phyloP scores from a whole-genome alignment of 2,797 vertebrate genomes.

The Arctocebus calabarensis region DNA sequence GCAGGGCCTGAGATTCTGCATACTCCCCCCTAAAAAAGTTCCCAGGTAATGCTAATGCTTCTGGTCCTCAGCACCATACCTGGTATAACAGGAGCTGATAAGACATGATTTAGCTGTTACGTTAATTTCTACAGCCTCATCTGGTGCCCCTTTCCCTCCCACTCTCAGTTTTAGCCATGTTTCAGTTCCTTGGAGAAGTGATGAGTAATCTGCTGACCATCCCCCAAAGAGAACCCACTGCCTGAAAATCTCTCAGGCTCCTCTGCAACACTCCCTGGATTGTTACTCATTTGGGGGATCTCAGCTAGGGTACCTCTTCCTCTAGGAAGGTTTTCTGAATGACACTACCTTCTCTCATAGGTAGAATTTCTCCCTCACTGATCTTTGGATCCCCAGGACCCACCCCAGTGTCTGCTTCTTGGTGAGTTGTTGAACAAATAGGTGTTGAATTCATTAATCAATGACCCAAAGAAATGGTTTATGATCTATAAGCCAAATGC shows the following conservation, averaged over 20 bases:
- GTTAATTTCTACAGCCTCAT: background rate
- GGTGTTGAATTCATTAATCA: background rate
- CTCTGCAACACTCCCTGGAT: background rate
- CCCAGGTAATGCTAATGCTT: background rate
- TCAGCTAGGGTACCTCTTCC: background rate
- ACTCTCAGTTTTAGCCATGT: background rate
- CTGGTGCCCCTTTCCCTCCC: background rate
- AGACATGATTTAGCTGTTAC: background rate
- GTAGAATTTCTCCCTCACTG: background rate
- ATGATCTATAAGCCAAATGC: background rate
- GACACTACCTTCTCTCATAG: background rate
- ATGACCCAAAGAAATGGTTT: background rate
- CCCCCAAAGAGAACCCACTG: background rate
- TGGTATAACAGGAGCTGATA: background rate
- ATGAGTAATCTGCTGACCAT: background rate
- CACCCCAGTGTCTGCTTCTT: background rate
- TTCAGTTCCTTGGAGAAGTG: conserved; percentile 19
- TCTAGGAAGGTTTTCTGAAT: conserved; percentile 16
- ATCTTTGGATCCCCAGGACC: background rate
- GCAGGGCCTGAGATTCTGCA: background rate
- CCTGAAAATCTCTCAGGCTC: background rate
- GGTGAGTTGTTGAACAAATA: conserved; percentile 26
- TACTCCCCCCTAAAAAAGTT: background rate
- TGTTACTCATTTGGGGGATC: background rate
- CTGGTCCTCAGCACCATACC: background rate